phyloP scores from a whole-genome alignment of 2,797 vertebrate species.

The Tapirus indicus region DNA sequence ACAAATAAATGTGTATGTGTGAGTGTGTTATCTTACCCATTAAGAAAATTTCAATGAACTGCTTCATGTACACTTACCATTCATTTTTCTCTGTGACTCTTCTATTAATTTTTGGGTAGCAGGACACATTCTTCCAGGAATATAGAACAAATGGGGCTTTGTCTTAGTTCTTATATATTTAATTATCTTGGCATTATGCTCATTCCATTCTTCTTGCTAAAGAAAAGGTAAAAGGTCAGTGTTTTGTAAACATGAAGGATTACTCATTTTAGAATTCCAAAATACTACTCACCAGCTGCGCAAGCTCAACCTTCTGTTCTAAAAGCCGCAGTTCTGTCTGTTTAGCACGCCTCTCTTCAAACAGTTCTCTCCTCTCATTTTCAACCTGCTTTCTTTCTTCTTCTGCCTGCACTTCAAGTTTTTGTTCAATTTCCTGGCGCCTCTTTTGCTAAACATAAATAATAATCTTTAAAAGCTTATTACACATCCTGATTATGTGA shows the following conservation, averaged over 20 bases:
- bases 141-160: conserved; percentile 97
- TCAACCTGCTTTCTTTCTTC: conserved; percentile 97
- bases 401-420: conserved; percentile 98
- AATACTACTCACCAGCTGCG: conserved; percentile 94
- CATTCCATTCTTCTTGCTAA: conserved; percentile 99
- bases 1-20: neutral
- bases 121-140: conserved; percentile 97
- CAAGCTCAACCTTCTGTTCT: conserved; percentile 99
- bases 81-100: conserved; percentile 98
- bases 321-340: conserved; percentile 98
- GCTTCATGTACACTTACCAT: conserved; percentile 89
- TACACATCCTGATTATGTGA: neutral
- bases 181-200: conserved; percentile 96
- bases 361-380: conserved; percentile 96
- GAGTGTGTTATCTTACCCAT: neutral
- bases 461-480: conserved; percentile 1
- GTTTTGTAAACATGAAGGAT: conserved; percentile 55
- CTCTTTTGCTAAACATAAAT: conserved; percentile 93
- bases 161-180: conserved; percentile 98
- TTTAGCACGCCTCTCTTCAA: conserved; percentile 98
- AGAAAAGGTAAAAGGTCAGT: conserved; percentile 67
- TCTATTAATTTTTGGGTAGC: conserved; percentile 97
- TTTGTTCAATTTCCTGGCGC: conserved; percentile 98
- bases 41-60: neutral
- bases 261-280: conserved; percentile 12